A percentile compares a stretch with the other conserved stretches of the same genome.
phyloP scores from a whole-genome alignment of 1,140 invertebrate species.

The Phymastichus coffea region DNA sequence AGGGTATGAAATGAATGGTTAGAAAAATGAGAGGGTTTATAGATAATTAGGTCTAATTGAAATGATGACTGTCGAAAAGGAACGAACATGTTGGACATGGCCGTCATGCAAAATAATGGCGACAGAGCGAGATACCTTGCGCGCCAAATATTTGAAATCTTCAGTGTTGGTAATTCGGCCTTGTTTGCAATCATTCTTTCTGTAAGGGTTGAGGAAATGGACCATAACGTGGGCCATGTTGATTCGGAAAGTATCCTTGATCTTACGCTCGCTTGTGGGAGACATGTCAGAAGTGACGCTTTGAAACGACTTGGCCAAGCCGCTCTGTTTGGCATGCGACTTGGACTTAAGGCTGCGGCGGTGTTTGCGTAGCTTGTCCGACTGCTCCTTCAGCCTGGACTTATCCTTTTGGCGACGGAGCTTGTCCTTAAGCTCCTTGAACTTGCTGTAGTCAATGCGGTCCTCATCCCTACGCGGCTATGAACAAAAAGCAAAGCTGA shows the following conservation, averaged over 20 bases:
- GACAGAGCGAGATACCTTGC: slow-evolving; percentile 71
- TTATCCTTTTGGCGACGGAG: slow-evolving; percentile 68
- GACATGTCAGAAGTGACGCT: slow-evolving; percentile 43
- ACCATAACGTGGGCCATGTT: slow-evolving; percentile 91
- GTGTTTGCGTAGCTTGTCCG: slow-evolving; percentile 51
- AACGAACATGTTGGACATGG: too few species aligned
- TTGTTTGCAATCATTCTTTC: slow-evolving; percentile 78
- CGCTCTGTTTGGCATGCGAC: slow-evolving; percentile 42
- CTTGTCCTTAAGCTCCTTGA: slow-evolving; percentile 79
- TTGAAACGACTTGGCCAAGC: slow-evolving; percentile 41
- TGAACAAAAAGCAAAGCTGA: slow-evolving; percentile 31
- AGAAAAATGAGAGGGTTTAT: slow-evolving; percentile 1
- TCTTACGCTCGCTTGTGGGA: slow-evolving; percentile 60
- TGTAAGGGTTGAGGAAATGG: slow-evolving; percentile 84
- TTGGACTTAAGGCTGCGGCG: slow-evolving; percentile 52
- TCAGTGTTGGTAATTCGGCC: slow-evolving; percentile 86
- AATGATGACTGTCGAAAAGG: too few species aligned
- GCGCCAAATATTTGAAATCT: slow-evolving; percentile 93
- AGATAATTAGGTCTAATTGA: too few species aligned
- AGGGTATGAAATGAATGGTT: slow-evolving; percentile 17
- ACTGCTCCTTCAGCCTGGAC: slow-evolving; percentile 52
- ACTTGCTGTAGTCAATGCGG: slow-evolving; percentile 67
- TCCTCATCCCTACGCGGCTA: slow-evolving; percentile 78
- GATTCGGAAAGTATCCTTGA: slow-evolving; percentile 85
- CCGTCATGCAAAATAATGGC: too few species aligned